phyloP scores from a whole-genome alignment of 2,888 invertebrate species.

The Lordiphosa fenestrarum region DNA sequence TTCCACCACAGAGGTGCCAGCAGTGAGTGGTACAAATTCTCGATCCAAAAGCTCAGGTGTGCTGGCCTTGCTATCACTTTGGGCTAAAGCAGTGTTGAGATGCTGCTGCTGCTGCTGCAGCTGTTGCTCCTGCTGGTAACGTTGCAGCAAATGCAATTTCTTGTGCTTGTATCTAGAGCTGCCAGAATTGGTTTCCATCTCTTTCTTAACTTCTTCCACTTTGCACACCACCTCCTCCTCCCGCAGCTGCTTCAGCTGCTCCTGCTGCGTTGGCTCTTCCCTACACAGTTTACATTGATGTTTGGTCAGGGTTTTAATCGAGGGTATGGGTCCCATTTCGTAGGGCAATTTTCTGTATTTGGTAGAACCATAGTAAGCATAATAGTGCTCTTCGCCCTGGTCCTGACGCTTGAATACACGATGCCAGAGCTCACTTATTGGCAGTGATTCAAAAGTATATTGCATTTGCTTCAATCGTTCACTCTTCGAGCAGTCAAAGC shows the following conservation, averaged over 20 bases:
- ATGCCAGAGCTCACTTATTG: constrained; percentile 89
- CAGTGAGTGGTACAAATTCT: constrained; percentile 47
- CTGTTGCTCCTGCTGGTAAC: constrained; percentile 72
- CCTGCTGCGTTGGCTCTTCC: constrained; percentile 78
- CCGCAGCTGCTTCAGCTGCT: constrained; percentile 77
- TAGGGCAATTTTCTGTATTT: constrained; percentile 84
- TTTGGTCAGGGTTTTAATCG: constrained; percentile 80
- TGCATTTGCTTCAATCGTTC: constrained; percentile 60
- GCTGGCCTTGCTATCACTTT: constrained; percentile 75
- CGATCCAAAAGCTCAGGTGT: constrained; percentile 66
- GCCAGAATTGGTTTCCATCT: constrained; percentile 6
- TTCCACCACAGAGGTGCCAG: constrained; percentile 30
- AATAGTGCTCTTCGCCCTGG: constrained; percentile 84
- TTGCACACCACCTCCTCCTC: constrained; percentile 17
- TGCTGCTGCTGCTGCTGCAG: constrained; percentile 37
- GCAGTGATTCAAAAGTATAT: constrained; percentile 86
- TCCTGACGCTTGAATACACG: constrained; percentile 89
- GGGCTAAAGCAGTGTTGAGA: constrained; percentile 34
- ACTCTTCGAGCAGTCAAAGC: constrained; percentile 71
- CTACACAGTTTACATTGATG: constrained; percentile 81
- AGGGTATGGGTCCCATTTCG: constrained; percentile 86
- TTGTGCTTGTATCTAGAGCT: constrained; percentile 65
- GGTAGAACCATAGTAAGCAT: constrained; percentile 81
- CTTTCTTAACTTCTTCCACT: neutral
- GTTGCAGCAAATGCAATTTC: constrained; percentile 73